Conservation (phyloP, 2,113 vertebrate genomes). For the Puntigrus tetrazona region DNA sequence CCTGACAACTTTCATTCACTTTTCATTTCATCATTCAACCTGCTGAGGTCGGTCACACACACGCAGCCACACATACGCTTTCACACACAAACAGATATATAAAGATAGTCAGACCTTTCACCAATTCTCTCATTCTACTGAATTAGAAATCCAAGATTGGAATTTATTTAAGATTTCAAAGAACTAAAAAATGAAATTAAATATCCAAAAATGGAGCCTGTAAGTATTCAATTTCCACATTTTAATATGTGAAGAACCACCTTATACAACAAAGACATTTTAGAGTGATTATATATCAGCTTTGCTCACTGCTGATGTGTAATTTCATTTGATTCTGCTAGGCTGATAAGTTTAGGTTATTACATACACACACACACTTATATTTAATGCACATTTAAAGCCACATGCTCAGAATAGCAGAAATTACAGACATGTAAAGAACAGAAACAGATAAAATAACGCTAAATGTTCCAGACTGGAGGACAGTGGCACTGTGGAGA, state of each 20-base stretch:
- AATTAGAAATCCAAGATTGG: not conserved
- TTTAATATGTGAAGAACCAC: not conserved
- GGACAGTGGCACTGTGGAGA: not conserved
- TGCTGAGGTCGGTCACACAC: constrained; percentile 29
- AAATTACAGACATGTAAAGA: constrained; percentile 4
- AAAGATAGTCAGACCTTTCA: constrained; percentile 11
- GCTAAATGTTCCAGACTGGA: constrained; percentile 1
- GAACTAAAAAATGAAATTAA: not conserved
- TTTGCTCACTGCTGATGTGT: not conserved
- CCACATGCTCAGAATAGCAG: not conserved
- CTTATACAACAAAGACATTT: not conserved
- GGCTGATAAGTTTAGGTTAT: not conserved
- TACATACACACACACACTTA: too few species aligned
- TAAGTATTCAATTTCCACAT: not conserved
- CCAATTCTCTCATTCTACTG: not conserved
- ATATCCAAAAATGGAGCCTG: not conserved
- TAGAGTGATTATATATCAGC: not conserved
- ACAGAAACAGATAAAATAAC: not conserved
- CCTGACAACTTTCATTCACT: constrained; percentile 36
- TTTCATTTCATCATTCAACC: constrained; percentile 40
- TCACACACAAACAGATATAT: not conserved
- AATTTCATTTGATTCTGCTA: not conserved
- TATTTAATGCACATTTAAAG: too few species aligned
- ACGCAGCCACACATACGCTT: not conserved
- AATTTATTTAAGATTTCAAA: not conserved